Evolutionary conservation across 2,113 vertebrate species (phyloP).

Genomic region (Gymnocephalus cernua): DNA sequence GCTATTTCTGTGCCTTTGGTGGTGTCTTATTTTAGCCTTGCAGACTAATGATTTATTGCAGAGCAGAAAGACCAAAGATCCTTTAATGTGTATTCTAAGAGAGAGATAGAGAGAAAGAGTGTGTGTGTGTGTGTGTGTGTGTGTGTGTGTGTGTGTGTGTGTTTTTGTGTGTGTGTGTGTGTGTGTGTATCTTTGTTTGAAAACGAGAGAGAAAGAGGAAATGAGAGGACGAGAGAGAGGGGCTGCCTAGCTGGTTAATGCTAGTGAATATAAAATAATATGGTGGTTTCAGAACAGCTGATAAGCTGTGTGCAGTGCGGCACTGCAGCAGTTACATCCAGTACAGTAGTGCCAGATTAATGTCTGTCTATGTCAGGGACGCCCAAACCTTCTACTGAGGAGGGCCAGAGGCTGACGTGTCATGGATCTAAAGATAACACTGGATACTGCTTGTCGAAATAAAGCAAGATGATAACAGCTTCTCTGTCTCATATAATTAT

Average conservation of each 20-base stretch:
- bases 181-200: constrained; percentile 43
- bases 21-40: constrained; percentile 69
- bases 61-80: constrained; percentile 54
- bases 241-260: constrained; percentile 40
- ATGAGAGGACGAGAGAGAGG: constrained; percentile 25
- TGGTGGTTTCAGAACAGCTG: constrained; percentile 55
- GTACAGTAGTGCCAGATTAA: constrained; percentile 38
- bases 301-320: constrained; percentile 62
- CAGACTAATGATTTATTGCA: constrained; percentile 67
- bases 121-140: constrained; percentile 29
- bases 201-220: constrained; percentile 31
- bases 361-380: constrained; percentile 39
- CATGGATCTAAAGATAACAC: constrained; percentile 8
- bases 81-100: constrained; percentile 49
- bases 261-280: constrained; percentile 68
- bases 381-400: constrained; percentile 17
- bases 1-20: constrained; percentile 68
- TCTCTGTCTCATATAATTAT: constrained; percentile 21
- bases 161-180: constrained; percentile 17
- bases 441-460: constrained; percentile 18
- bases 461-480: constrained; percentile 31
- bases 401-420: constrained; percentile 19
- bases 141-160: constrained; percentile 18
- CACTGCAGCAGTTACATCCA: constrained; percentile 57
- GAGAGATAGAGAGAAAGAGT: constrained; percentile 20